A percentile compares a stretch with the other conserved stretches of the same genome.
These are phyloP conservation scores for Clarias macrocephalus DNA, from an alignment of 2,113 vertebrate species.

Conservation along the genomic window DNA sequence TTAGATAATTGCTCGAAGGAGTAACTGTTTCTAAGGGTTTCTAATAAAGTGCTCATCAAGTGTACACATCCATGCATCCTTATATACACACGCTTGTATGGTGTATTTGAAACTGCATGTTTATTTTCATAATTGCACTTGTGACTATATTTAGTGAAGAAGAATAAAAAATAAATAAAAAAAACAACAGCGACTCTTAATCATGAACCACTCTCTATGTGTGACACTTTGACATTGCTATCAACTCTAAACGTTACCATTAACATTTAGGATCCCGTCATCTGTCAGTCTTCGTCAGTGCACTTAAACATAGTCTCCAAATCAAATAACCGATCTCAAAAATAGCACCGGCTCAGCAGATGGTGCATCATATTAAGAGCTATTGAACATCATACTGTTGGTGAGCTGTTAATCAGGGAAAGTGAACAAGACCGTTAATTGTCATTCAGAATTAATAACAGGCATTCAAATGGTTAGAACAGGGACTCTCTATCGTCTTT, in stretches of 20 bases:
- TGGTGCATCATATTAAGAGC: constrained; percentile 21
- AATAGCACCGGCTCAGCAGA: constrained; percentile 46
- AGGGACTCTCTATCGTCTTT: constrained; percentile 13
- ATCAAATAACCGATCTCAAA: constrained; percentile 28
- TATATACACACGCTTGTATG: neutral
- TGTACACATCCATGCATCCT: neutral
- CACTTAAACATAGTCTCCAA: constrained; percentile 7
- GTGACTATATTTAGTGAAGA: neutral
- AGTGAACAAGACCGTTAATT: constrained; percentile 36
- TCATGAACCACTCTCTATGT: constrained; percentile 1
- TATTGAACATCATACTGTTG: constrained; percentile 45
- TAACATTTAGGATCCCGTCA: constrained; percentile 22
- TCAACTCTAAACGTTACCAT: constrained; percentile 20
- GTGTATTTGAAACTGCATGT: neutral
- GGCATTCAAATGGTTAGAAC: neutral
- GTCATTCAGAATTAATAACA: constrained; percentile 42
- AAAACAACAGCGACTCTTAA: neutral
- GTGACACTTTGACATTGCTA: neutral
- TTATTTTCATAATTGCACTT: neutral
- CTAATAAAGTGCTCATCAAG: too few species aligned
- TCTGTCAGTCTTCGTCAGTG: constrained; percentile 51
- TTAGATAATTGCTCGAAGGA: too few species aligned
- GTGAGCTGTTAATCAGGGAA: constrained; percentile 49
- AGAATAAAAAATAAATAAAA: too few species aligned
- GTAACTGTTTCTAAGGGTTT: too few species aligned